Base-by-base conservation (phyloP, 2,888 invertebrate genomes). In the Hyposoter didymator region DNA sequence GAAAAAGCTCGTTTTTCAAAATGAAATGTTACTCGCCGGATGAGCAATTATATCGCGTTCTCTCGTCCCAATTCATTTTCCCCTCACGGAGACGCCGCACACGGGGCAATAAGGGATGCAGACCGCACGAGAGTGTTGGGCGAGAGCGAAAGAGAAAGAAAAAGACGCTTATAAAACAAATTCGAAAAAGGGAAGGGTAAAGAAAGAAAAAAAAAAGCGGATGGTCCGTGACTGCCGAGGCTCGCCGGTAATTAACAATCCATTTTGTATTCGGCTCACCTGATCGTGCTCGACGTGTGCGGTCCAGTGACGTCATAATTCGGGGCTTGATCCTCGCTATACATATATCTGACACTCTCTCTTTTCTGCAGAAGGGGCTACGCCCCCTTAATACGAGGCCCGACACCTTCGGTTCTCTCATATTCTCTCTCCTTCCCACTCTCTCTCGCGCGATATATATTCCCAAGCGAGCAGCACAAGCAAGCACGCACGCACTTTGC, bases 301-400 rank as follows among this genome's bases (percentile, higher is more conserved):
- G 93, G 94, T 93, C 93, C 84, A 90, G 91, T 93, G 93, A 93
- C 94, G 94, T 93, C 94, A 93, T 93, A 93, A 93, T 94, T 94
- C 92, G 93, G 93, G 93, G 89, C 92, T 92, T 39, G 14, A 22
- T 28, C 12, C 14, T 59, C 6, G 28, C 59, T 28, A 28, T 28
- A 28, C 12, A 28, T 59, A 59, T 28, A 59, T 59, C 59, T 28
- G 59, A 59, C 81, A 59, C 43, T 62, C 64, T 64, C 79, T 72
- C 72, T 72, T 28, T 72, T 72, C 14, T 39, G 49, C 73, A 43
- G 90, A 91, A 91, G 90, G 92, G 83, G 89, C 91, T 91, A 92
- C 94, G 94, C 94, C 94, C 93, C 93, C 92, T 94, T 94, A 94
- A 94, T 94, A 92, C 90, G 92, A 91, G 91, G 90, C 89, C 94